Conservation (phyloP, 2,888 invertebrate genomes). For the Patella ulyssiponensis region DNA sequence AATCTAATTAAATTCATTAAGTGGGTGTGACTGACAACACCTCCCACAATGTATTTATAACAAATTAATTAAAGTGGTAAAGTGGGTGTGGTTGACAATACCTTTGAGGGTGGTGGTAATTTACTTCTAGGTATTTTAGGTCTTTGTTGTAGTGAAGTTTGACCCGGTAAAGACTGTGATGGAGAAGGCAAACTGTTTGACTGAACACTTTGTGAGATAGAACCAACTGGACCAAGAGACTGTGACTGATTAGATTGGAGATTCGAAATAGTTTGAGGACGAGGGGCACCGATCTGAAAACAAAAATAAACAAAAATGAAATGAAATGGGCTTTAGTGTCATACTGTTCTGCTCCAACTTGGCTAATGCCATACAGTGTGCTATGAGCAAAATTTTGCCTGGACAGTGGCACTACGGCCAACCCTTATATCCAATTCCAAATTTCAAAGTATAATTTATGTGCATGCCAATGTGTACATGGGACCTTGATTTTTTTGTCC, state of each 20-base stretch:
- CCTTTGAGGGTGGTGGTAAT: constrained; percentile 88
- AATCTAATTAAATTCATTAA: too few relatives aligned
- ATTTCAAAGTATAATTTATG: too few relatives aligned
- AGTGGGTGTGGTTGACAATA: constrained; percentile 63
- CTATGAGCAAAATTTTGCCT: too few relatives aligned
- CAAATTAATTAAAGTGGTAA: too few relatives aligned
- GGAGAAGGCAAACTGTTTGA: constrained; percentile 29
- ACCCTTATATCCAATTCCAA: too few relatives aligned
- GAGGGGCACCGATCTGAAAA: constrained; percentile 55
- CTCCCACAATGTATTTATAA: constrained; percentile 65
- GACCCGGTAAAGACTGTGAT: constrained; percentile 26
- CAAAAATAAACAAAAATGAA: too few relatives aligned
- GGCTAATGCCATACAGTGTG: too few relatives aligned
- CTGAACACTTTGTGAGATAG: constrained; percentile 28
- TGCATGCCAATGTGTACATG: too few relatives aligned
- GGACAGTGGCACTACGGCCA: too few relatives aligned
- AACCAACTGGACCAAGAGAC: constrained; percentile 23
- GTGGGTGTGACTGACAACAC: constrained; percentile 71
- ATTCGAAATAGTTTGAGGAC: constrained; percentile 40
- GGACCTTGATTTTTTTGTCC: too few relatives aligned
- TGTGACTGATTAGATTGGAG: constrained; percentile 39
- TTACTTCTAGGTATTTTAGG: constrained; percentile 76
- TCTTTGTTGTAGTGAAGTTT: constrained; percentile 68
- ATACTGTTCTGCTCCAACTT: too few relatives aligned
- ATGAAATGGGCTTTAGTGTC: too few relatives aligned